Evolutionary conservation across 2,888 invertebrate species (phyloP), one percentile per base, ranked within the genome.

Genomic region (Cryptus armator): DNA sequence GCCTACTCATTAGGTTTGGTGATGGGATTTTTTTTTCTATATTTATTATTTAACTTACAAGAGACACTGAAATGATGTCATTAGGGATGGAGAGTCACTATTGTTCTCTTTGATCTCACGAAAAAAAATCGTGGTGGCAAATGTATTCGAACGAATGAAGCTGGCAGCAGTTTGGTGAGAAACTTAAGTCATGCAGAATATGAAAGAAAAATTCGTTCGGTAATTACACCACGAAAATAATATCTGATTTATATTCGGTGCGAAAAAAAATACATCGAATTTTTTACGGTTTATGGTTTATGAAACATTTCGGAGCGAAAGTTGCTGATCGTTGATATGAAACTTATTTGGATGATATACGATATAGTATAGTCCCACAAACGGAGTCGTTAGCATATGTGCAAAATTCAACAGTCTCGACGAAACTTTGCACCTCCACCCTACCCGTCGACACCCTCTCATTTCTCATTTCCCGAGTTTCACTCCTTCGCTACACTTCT

Each of bases 341-440:
- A 70, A 70, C 32, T 16, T 53, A 16, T 16, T 19, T 16, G 19
- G 51, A 66, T 3, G 43, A 37, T 37, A 9, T 9, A 37, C 37
- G 37, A 37, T 37, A 9, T 9, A 66, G 56, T 24, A 24, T 71
- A 66, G 56, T 56, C 48, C 76, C 16, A 44, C 62, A 71, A 37
- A 37, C 37, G 37, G 64, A 46, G 67, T 77, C 84, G 46, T 84
- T 77, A 77, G 46, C 72, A 67, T 71, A n/a, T 78, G 37, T 56
- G 46, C 32, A 53, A 74, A 62, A 68, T 56, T 32, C 24, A 24
- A 51, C 66, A 76, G 56, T 79, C 44, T 67, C 75, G 53, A 24
- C 62, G 56, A 68, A 56, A 56, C 37, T 67, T 29, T n/a, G 24
- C 14, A 24, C 19, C 48, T 24, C 37, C 24, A 44, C 32, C 44